Evolutionary conservation across 2,113 vertebrate species (phyloP).

Genomic region (Lanius collurio): DNA sequence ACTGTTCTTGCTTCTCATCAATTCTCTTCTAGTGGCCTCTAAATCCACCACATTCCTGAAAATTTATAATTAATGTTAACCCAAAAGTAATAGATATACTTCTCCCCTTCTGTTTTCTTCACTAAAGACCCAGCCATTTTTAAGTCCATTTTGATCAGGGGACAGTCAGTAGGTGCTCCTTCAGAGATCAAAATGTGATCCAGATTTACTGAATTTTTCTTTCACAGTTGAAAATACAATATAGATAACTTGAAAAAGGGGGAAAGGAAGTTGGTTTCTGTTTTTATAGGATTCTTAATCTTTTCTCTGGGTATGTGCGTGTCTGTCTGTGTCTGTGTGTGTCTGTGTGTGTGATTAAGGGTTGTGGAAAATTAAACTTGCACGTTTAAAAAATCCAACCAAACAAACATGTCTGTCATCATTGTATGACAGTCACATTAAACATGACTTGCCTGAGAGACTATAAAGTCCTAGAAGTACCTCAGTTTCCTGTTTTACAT

Average conservation of each 20-base stretch:
- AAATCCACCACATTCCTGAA: background rate
- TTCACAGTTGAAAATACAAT: background rate
- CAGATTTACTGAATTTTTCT: background rate
- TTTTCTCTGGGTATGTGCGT: background rate
- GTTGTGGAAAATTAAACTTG: background rate
- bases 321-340: background rate
- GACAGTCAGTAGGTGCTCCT: background rate
- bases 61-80: background rate
- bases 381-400: rapidly evolving
- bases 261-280: background rate
- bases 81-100: background rate
- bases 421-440: background rate
- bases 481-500: background rate
- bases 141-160: background rate
- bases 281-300: background rate
- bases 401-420: background rate
- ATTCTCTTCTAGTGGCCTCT: background rate
- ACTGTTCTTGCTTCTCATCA: background rate
- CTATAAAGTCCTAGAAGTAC: background rate
- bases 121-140: background rate
- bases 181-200: background rate
- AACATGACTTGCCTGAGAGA: background rate
- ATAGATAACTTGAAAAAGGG: background rate
- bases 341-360: background rate
- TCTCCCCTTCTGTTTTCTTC: background rate